Evolutionary conservation across 2,888 invertebrate genomes (phyloP), one percentile per base, ranked within the genome.

Genomic region (Keiferia lycopersicella): DNA sequence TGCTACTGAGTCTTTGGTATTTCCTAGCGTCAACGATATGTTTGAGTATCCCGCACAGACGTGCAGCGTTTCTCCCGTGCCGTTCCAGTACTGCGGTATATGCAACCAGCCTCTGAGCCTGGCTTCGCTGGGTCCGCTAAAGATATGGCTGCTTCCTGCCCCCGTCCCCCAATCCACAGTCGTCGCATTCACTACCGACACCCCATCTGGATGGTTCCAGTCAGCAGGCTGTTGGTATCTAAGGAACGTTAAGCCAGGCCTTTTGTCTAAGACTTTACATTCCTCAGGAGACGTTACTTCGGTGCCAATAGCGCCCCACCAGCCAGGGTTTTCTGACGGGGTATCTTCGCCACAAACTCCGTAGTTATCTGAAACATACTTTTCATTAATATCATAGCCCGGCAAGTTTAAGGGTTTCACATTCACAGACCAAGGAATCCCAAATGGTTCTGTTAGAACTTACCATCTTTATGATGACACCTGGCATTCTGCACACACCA

Each of bases 401-500:
- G n/a, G n/a, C n/a, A n/a, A n/a, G n/a, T n/a, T n/a, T n/a, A n/a
- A n/a, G n/a, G n/a, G n/a, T n/a, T n/a, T n/a, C n/a, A n/a, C n/a
- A 34, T 34, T 8, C 10, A 34, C 10, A 34, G 34, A 34, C 3
- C n/a, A 34, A 10, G 4, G 10, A 10, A 34, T 34, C 3, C 34
- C 10, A 34, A 30, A 30, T 30, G 6, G 3, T 41, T 3, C 14
- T 14, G 14, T 4, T n/a, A 45, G 14, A 45, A 45, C 45, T 6
- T 90, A 93, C 95, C 96, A 76, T 96, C 96, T 76, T 95, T 95
- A 73, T 96, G 96, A 82, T 98, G 97, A 79, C 98, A 98, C 51
- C 96, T 93, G 0, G 97, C 97, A 78, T 97, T 97, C 80, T 98
- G 97, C 1, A 98, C 98, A 81, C 98, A 98, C 98, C 98, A 98